Percentiles rank a stretch among this genome's conserved stretches.
Conservation (phyloP, 2,113 vertebrate genomes). For the Poicephalus gulielmi region DNA sequence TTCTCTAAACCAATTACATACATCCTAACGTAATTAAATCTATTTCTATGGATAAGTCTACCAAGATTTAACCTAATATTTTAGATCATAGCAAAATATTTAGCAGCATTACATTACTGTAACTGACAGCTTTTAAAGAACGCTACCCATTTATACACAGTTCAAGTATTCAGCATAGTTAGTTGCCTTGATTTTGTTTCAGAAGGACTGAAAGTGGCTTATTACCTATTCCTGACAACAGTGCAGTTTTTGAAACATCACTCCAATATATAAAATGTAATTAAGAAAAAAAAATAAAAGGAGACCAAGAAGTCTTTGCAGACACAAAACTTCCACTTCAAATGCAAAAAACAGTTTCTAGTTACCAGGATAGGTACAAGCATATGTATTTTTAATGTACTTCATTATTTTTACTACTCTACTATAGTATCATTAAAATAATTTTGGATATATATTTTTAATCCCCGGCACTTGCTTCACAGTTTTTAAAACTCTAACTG, state of each 20-base stretch:
- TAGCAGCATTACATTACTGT: not conserved
- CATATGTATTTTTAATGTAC: not conserved
- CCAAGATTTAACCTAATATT: not conserved
- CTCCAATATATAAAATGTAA: not conserved
- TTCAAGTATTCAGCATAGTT: not conserved
- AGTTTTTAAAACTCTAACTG: not conserved
- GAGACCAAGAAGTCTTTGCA: not conserved
- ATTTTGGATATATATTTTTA: not conserved
- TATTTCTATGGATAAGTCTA: not conserved
- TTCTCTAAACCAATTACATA: not conserved
- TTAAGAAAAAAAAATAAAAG: not conserved
- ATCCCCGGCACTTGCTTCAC: not conserved
- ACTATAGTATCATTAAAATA: not conserved
- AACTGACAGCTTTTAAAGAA: not conserved
- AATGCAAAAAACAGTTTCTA: not conserved
- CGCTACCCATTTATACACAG: not conserved
- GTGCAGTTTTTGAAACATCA: not conserved
- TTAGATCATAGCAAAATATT: not conserved
- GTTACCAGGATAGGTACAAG: not conserved
- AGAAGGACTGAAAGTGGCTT: not conserved
- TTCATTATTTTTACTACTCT: not conserved
- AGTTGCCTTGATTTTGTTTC: not conserved
- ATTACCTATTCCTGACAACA: not conserved
- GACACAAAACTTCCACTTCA: not conserved
- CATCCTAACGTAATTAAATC: not conserved